Evolutionary conservation across 2,888 invertebrate genomes (phyloP), one percentile per base, ranked within the genome.

Genomic region (Calameuta filiformis): DNA sequence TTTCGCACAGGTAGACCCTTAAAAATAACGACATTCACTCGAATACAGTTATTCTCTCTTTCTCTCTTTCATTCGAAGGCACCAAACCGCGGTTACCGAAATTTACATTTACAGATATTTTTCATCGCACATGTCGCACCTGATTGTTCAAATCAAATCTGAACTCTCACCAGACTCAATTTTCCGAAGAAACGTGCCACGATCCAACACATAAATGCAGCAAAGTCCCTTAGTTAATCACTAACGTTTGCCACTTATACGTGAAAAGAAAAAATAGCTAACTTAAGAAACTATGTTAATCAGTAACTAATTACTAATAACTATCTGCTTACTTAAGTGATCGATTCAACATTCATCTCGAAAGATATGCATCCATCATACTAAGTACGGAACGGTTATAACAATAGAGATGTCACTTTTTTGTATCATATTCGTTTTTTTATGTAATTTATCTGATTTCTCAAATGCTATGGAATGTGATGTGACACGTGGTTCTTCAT

Each of bases 321-420:
- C 83, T 85, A 85, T 85, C 81, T 83, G 80, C 79, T 79, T 80
- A 79, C 81, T 81, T 83, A 83, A 82, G 81, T 83, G 85, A 83
- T 83, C 82, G 76, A 75, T 81, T 82, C 77, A 83, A 84, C 75
- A 80, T 78, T 83, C 81, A 82, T 81, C 69, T 81, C 71, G 79
- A 85, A 85, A 84, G 88, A 88, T 88, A 88, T 88, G 88, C 88
- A 85, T 83, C 23, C 34, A 71, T 71, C 71, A 71, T 71, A 71
- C 34, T 71, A 31, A 71, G 15, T 71, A 71, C 31, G 11, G 71
- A 71, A 71, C 34, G 71, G 12, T 30, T 71, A 56, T 56, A 56
- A 56, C 56, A 23, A 15, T 40, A 15, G 40, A 6, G 2, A 37
- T 15, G 37, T 37, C 37, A 37, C 37, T 40, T 40, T 40, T 15